Base-by-base conservation (phyloP, 23 tunicate genomes). In the Corella eumyota region DNA sequence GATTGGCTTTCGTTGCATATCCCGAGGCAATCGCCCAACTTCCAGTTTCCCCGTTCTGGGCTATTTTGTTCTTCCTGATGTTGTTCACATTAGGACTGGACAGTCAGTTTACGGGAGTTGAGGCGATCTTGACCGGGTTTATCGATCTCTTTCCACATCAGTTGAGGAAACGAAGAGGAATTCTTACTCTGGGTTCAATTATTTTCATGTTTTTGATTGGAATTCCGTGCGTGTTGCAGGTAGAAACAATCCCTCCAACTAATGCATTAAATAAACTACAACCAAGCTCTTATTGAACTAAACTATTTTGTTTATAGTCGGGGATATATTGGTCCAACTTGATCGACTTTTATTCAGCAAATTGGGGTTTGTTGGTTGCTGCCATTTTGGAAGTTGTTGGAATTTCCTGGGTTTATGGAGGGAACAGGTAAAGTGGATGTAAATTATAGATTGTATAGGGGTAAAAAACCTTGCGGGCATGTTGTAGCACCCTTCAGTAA, bases 241-340 rank as follows among this genome's bases (percentile, higher is more conserved):
- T 73, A 24, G 19, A 23, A 54, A 23, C 48, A 9, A 40, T 40
- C 15, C n/a, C n/a, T n/a, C n/a, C n/a, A n/a, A n/a, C n/a, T n/a
- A n/a, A n/a, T n/a, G n/a, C n/a, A n/a, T n/a, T n/a, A n/a, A n/a
- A n/a, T n/a, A n/a, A n/a, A n/a, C n/a, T n/a, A n/a, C n/a, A n/a
- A n/a, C 15, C 15, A 9, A 11, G 48, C 13, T 15, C 15, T 40
- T 40, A 11, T 40, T 15, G 48, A 40, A 40, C 15, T 15, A 51
- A 51, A 25, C 22, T n/a, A 51, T 7, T 7, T 30, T 6, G 6
- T 24, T 38, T 6, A 2, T 38, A 62, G 68, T 32, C 68, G 32
- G 95, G 95, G 47, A 70, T 85, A 36, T 85, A 85, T 45, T 85
- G 95, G 95, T 44, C 77, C 26, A 60, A 59, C 33, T 51, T 85